Evolutionary conservation across 2,888 invertebrate species (phyloP).

Genomic region (Patella caerulea): DNA sequence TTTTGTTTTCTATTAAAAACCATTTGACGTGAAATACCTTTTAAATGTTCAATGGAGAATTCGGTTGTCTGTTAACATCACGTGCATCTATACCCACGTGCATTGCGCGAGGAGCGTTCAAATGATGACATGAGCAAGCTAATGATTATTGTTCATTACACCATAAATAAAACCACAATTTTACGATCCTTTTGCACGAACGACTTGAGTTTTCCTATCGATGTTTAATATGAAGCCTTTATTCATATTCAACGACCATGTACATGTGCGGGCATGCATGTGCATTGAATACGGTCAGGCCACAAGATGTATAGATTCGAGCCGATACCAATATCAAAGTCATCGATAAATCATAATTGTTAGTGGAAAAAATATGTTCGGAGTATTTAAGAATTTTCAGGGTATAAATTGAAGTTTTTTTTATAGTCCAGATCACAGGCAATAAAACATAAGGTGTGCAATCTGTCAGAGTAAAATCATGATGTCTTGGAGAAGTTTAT

Average conservation of each 20-base stretch:
- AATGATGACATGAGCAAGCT: conserved; percentile 6
- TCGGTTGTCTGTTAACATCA: conserved; percentile 8
- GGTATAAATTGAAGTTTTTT: too few relatives aligned
- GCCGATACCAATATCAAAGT: too few relatives aligned
- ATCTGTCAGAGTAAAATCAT: too few relatives aligned
- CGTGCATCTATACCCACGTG: conserved; percentile 12
- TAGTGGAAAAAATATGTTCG: too few relatives aligned
- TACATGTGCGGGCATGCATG: conserved; percentile 10
- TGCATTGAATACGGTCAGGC: neutral
- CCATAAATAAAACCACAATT: conserved; percentile 9
- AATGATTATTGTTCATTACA: conserved; percentile 11
- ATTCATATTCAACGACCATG: neutral
- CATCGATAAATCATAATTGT: too few relatives aligned
- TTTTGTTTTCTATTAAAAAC: conserved; percentile 7
- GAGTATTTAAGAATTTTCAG: too few relatives aligned
- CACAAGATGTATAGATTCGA: neutral
- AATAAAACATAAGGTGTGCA: too few relatives aligned
- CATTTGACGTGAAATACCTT: conserved; percentile 12
- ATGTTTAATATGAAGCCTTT: neutral
- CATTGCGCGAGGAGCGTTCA: neutral
- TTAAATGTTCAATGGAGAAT: conserved; percentile 5
- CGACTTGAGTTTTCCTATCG: neutral
- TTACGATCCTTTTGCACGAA: conserved; percentile 2
- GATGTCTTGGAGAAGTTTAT: too few relatives aligned
- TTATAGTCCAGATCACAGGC: too few relatives aligned